Evolutionary conservation across 2,797 vertebrate genomes (phyloP), one percentile per base, ranked within the genome.

Genomic region (Oryzias dopingdopingensis): DNA sequence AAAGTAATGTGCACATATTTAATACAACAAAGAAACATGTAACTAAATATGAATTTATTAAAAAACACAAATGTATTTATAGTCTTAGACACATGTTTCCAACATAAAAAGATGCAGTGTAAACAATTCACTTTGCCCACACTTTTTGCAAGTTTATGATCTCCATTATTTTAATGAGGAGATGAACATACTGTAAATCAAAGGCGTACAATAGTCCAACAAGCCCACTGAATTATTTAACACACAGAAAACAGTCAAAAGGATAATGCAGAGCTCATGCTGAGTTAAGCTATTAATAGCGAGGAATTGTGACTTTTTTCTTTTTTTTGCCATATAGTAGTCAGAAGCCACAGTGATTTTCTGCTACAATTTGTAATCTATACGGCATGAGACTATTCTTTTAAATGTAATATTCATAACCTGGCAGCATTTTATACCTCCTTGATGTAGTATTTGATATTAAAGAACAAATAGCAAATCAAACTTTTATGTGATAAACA

Each of bases 251-350:
- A 46, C 3, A 59, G 49, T 56, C 14, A 54, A 47, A 69, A 57
- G 13, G 14, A 44, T 26, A 32, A 46, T 56, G 18, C 53, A 59
- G 42, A 47, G 62, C 24, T 48, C 6, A 42, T 42, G 59, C 59
- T 59, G 61, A 68, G 52, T 18, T 66, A 46, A 64, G 69, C 58
- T 70, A 70, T 74, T 79, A 51, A 60, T 42, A 40, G 14, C 23
- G 15, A 47, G 20, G 52, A 65, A 63, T 32, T 45, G 29, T 40
- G 17, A 49, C 1, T 49, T 37, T 12, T 13, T 37, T 37, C 1
- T 32, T 37, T 37, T 37, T 26, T 26, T 76, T 54, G 65, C 67
- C 62, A 57, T 18, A 14, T 67, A 52, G 59, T 37, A 70, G 72
- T 79, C 15, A 32, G 18, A 37, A n/a, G 42, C 15, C n/a, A 18